A percentile compares a stretch with the other conserved stretches of the same genome.
phyloP scores from a whole-genome alignment of 2,113 vertebrate species.

The Circaetus cinerascens region DNA sequence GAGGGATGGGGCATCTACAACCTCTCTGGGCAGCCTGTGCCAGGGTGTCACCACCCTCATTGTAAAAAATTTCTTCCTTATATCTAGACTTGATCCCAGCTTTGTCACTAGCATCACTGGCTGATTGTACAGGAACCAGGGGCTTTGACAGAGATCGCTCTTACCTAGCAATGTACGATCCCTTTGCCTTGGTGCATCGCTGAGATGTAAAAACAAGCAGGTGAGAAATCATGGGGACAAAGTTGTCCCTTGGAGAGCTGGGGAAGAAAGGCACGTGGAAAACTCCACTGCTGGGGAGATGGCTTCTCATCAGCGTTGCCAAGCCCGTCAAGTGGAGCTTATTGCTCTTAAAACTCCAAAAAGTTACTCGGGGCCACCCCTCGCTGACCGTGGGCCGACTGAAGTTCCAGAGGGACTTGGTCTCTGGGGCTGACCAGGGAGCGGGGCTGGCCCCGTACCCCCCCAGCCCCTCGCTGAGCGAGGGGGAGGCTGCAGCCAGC shows the following conservation, averaged over 20 bases:
- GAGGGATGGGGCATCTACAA: not conserved
- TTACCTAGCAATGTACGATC: too few relatives aligned
- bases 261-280: not conserved
- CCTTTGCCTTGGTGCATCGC: not conserved
- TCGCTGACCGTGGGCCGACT: accelerated
- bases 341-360: not conserved
- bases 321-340: not conserved
- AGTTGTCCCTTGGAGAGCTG: not conserved
- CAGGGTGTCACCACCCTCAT: not conserved
- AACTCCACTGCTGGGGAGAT: not conserved
- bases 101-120: not conserved
- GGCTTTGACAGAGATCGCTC: not conserved
- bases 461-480: not conserved
- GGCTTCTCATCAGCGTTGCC: not conserved
- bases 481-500: not conserved
- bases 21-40: not conserved
- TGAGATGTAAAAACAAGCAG: not conserved
- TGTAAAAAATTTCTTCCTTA: not conserved
- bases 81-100: not conserved
- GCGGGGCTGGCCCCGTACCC: accelerated
- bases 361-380: not conserved
- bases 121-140: not conserved
- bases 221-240: not conserved
- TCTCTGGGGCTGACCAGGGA: not conserved
- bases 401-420: too few relatives aligned